Percentiles rank a stretch among this genome's conserved stretches.
phyloP scores from a whole-genome alignment of 2,113 vertebrate genomes.

The Tympanuchus pallidicinctus region DNA sequence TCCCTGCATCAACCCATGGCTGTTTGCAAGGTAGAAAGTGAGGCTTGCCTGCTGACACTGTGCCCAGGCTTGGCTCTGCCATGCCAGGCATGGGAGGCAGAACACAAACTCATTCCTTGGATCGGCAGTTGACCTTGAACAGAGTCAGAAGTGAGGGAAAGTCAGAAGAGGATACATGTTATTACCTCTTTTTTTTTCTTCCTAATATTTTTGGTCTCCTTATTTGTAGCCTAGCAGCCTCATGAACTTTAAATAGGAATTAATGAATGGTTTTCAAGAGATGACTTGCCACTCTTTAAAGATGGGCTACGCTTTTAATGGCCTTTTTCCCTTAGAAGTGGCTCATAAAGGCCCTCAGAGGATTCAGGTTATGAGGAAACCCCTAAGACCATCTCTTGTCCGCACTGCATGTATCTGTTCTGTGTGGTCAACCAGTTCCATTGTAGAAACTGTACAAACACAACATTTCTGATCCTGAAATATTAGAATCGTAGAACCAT shows the following conservation, averaged over 20 bases:
- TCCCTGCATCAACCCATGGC: accelerated
- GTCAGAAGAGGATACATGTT: background rate
- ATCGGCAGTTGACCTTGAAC: background rate
- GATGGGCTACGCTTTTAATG: background rate
- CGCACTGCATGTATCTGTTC: background rate
- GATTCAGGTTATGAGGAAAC: background rate
- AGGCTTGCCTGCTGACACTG: background rate
- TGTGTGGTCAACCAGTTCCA: accelerated
- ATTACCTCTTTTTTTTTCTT: background rate
- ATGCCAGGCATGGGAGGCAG: background rate
- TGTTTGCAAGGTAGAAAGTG: background rate
- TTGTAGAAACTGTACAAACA: background rate
- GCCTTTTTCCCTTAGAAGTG: background rate
- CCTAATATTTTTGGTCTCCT: background rate
- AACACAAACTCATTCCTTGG: slow-evolving; percentile 31
- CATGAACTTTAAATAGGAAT: background rate
- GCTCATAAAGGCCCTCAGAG: background rate
- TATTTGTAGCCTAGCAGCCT: slow-evolving; percentile 3
- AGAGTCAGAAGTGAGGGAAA: background rate
- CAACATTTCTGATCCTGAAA: background rate
- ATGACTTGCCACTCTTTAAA: background rate
- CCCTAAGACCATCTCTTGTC: background rate
- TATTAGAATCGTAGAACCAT: background rate
- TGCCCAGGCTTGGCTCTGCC: background rate
- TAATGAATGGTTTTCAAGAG: slow-evolving; percentile 17